Evolutionary conservation across 23 tunicate species (phyloP).

Genomic region (Aplidium turbinatum): DNA sequence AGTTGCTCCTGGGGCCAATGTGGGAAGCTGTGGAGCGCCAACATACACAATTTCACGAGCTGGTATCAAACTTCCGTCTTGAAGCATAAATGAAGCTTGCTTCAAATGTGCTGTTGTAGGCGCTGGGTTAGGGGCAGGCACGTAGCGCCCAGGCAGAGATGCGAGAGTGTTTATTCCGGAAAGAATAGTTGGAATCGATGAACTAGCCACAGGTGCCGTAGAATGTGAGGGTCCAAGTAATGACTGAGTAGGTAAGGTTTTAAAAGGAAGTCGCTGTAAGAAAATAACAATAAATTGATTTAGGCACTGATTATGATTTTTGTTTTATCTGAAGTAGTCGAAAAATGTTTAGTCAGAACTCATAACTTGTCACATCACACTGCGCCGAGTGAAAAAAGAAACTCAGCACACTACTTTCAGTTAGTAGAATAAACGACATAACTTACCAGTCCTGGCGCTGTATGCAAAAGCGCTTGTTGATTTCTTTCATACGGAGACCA

Average conservation of each 20-base stretch:
- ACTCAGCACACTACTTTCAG: no score
- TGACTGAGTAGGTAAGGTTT: slow-evolving; percentile 20
- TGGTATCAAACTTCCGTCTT: slow-evolving; percentile 54
- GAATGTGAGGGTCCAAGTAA: slow-evolving; percentile 23
- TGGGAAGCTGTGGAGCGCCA: slow-evolving; percentile 32
- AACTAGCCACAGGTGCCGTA: background rate
- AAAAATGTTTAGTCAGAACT: background rate
- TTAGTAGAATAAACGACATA: no score
- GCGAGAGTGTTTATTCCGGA: background rate
- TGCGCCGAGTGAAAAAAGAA: no score
- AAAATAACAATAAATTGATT: background rate
- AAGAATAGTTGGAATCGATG: slow-evolving; percentile 19
- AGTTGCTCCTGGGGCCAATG: slow-evolving; percentile 14
- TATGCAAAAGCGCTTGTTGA: slow-evolving; percentile 46
- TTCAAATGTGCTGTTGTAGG: slow-evolving; percentile 49
- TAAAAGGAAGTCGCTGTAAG: slow-evolving; percentile 67
- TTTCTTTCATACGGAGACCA: slow-evolving; percentile 95
- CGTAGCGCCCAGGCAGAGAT: slow-evolving; percentile 14
- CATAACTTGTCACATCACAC: no score
- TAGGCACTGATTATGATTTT: background rate
- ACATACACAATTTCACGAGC: slow-evolving; percentile 68
- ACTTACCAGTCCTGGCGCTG: slow-evolving; percentile 61
- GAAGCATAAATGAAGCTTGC: slow-evolving; percentile 50
- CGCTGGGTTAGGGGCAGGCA: slow-evolving; percentile 11
- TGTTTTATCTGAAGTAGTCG: background rate